Evolutionary conservation across 1,140 invertebrate species (phyloP), one percentile per base, ranked within the genome.

Genomic region (Cyphomyrmex costatus): DNA sequence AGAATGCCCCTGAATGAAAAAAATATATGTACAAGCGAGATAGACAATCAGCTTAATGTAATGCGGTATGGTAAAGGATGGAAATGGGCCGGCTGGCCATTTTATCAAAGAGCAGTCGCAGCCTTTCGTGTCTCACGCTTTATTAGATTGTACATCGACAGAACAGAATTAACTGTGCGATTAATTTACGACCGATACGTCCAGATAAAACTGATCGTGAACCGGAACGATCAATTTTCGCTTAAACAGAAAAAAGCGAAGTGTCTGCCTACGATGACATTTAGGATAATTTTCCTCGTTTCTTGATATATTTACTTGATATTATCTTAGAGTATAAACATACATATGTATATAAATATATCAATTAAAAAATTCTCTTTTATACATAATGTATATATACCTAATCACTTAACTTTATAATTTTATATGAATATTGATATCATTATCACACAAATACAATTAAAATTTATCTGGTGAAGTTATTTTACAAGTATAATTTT

Each of bases 91-190:
- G 27, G 56, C 21, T 60, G 85, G 49, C 60, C 63, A 70, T 70
- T 80, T 91, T 90, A 91, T 91, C 90, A 90, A 79, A 90, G 76
- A 76, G 85, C 65, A 82, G 66, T 86, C 36, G 76, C 90, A 89
- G 87, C 86, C 84, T 84, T 91, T 91, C 89, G 87, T 90, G 87
- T 91, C 89, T 83, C 90, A 91, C 90, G 90, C 85, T 91, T 91
- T 91, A 91, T 91, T 90, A 86, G 87, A 91, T 89, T 88, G 89
- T 88, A 53, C 83, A 61, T 63, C 60, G 82, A 70, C 65, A 42
- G 78, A 61, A 84, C 63, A 58, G 83, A 90, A 90, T 91, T 91
- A 91, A 90, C 71, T 78, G 73, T 61, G 49, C 61, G 89, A 86
- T 90, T 90, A 90, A 86, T 90, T 90, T 90, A 90, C 56, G 86